Evolutionary conservation across 1,140 invertebrate species (phyloP), one percentile per base, ranked within the genome.

Genomic region (Trachymyrmex septentrionalis): DNA sequence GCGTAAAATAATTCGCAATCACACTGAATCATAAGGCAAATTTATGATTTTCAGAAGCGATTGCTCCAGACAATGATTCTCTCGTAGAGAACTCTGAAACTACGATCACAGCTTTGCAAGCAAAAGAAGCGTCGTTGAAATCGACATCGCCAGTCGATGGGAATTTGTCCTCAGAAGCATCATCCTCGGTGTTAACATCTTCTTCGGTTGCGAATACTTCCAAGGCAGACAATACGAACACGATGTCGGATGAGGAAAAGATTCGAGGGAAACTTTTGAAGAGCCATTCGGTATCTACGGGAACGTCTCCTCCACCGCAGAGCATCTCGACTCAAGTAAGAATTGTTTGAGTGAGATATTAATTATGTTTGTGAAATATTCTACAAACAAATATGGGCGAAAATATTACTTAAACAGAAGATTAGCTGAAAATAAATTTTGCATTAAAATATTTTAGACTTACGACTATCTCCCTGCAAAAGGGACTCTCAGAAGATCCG

Each of bases 301-400:
- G 97, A 84, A 98, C 98, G 27, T 98, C 98, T 24, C 98, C 98
- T 72, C 97, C 97, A 55, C 98, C 98, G 9, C 98, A 98, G 95
- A 97, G 96, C 93, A 98, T 98, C 90, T 97, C 98, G 38, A 98
- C 98, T 38, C 98, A 98, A 96, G 98, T 98, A 96, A 95, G 92
- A 88, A 12, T 48, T 64, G 24, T 67, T 16, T 61, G 27, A 50
- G 50, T 63, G 38, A 14, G 4, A 72, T 10, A 57, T n/a, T 57
- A 57, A 24, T 57, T 24, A 38, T 16, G 3, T 9, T 53, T 24
- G 34, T 10, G 24, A 69, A 16, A 55, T 53, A 14, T 71, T 59
- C 0, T 12, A 44, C 21, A 3, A 50, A 59, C 3, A 9, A 63
- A 72, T 44, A 27, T 38, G 16, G 30, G 34, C n/a, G 19, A 55